These are phyloP conservation scores for Ellobium chinense DNA, from an alignment of 2,888 invertebrate genomes.

Conservation along the genomic window DNA sequence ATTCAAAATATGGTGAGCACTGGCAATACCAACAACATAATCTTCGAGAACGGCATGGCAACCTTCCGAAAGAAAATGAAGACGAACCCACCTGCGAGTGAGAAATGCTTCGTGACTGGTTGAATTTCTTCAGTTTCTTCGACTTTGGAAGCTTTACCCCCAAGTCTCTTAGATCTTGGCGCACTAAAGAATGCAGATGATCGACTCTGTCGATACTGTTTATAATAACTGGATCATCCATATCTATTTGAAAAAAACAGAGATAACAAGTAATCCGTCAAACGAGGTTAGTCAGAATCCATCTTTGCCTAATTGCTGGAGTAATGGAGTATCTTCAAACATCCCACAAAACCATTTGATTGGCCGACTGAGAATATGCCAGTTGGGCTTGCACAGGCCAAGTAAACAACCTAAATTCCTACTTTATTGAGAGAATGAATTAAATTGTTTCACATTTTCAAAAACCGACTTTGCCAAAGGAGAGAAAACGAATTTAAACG, in stretches of 20 bases:
- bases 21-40: too few relatives aligned
- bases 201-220: constrained; percentile 66
- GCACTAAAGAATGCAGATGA: constrained; percentile 65
- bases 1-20: too few relatives aligned
- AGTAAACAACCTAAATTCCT: too few relatives aligned
- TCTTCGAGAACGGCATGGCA: too few relatives aligned
- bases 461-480: too few relatives aligned
- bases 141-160: constrained; percentile 74
- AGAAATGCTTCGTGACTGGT: constrained; percentile 40
- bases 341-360: constrained; percentile 60
- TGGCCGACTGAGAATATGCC: constrained; percentile 49
- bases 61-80: too few relatives aligned
- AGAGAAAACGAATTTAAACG: too few relatives aligned
- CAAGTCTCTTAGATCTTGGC: constrained; percentile 71
- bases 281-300: constrained; percentile 12
- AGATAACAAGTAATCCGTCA: background rate
- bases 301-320: constrained; percentile 41
- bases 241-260: constrained; percentile 6
- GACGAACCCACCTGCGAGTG: constrained; percentile 1
- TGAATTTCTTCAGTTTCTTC: constrained; percentile 67
- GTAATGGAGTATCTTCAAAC: constrained; percentile 57
- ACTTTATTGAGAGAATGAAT: too few relatives aligned
- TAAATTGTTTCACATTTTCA: too few relatives aligned
- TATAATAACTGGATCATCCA: constrained; percentile 57
- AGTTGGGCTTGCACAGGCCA: too few relatives aligned